These are phyloP conservation scores for Sander vitreus DNA, from an alignment of 2,113 vertebrate species.

Conservation along the genomic window DNA sequence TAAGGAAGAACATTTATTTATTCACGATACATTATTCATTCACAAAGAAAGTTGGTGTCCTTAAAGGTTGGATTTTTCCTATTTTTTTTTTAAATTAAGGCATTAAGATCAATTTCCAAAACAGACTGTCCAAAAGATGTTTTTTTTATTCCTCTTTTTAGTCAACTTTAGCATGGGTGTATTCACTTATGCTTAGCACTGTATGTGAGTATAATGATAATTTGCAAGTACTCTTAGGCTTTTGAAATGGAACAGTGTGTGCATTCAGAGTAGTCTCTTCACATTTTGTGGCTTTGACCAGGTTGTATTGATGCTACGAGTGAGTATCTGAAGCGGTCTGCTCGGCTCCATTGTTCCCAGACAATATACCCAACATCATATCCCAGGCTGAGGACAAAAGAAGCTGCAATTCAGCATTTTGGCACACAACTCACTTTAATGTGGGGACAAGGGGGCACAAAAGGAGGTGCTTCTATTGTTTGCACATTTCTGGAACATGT, in stretches of 20 bases:
- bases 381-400: constrained; percentile 67
- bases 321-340: constrained; percentile 22
- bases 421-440: constrained; percentile 52
- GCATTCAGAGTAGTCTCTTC: constrained; percentile 13
- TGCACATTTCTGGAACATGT: constrained; percentile 46
- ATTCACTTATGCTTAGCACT: no score
- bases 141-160: no score
- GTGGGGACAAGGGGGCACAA: constrained; percentile 31
- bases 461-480: constrained; percentile 51
- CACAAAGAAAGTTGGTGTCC: no score
- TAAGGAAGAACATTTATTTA: no score
- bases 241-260: neutral
- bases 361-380: constrained; percentile 65
- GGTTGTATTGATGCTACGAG: constrained; percentile 27
- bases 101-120: no score
- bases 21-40: no score
- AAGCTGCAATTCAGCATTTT: constrained; percentile 69
- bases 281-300: constrained; percentile 21
- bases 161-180: no score
- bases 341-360: constrained; percentile 51
- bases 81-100: no score
- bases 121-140: no score
- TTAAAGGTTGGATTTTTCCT: no score
- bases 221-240: neutral
- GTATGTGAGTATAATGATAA: neutral